Base-by-base conservation (phyloP, 2,888 invertebrate genomes). In the Polydrusus pterygomalis region DNA sequence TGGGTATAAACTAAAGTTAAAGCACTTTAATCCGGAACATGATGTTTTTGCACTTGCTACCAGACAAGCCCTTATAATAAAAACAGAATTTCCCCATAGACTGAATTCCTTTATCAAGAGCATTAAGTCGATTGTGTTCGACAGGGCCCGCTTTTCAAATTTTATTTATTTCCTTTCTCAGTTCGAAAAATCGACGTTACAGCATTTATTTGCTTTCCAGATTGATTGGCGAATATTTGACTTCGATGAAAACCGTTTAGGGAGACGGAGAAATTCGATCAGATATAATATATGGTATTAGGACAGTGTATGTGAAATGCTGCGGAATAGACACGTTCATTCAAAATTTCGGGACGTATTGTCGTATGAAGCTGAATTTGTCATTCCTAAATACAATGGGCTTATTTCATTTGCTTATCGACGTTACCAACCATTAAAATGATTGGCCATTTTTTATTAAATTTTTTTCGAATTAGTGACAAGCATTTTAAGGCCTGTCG, bases 181-280 rank as follows among this genome's bases (percentile, higher is more conserved):
- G 40, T 38, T 56, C 38, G 63, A 60, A 38, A 38, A 60, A 34
- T 60, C 58, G 38, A 18, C 38, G n/a, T 60, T 25, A 38, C 54
- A 40, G 18, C 9, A 65, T 77, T 77, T 74, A 77, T 77, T 77
- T 77, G 70, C 77, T 74, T 70, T 73, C 60, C 49, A 74, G 73
- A 77, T 77, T 77, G 77, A 77, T 77, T 77, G 73, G 77, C 73
- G 73, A 77, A 77, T 77, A 77, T 77, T 73, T 74, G 73, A 69
- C 49, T 58, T 60, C 58, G 73, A 74, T 70, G 49, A 67, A 74
- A 77, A 77, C 60, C 70, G 77, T 65, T 69, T 73, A 70, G 43
- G 49, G 11, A 60, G 65, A 70, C 38, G 67, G 18, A 64, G 56
- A 68, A 71, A 74, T 74, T 20, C 34, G 68, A 74, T 74, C 62